A percentile compares a stretch with the other conserved stretches of the same genome.
phyloP scores from a whole-genome alignment of 2,888 invertebrate species.

The Macrophya alboannulata region DNA sequence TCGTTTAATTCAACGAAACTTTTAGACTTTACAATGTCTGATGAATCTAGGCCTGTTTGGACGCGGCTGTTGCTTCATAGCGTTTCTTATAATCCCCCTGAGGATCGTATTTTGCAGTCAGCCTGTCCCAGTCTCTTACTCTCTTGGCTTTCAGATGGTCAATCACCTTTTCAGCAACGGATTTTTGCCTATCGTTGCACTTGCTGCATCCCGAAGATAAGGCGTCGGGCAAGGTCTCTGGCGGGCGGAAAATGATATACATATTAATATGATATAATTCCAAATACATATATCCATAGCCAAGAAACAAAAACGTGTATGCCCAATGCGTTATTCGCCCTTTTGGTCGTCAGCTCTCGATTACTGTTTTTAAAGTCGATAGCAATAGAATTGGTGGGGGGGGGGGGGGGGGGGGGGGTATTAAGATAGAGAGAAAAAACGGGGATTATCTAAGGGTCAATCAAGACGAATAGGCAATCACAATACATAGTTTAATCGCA shows the following conservation, averaged over 20 bases:
- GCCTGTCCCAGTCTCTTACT: constrained; percentile 86
- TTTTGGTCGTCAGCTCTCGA: no score
- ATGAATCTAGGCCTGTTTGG: constrained; percentile 42
- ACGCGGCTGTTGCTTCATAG: constrained; percentile 74
- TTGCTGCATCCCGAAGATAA: constrained; percentile 85
- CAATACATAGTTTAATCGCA: background rate
- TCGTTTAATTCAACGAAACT: background rate
- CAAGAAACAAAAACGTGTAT: background rate
- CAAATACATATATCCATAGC: background rate
- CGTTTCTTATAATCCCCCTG: constrained; percentile 84
- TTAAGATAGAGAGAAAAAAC: background rate
- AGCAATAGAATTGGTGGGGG: background rate
- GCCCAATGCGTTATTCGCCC: no score
- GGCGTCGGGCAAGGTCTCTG: constrained; percentile 88
- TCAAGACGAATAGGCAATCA: background rate
- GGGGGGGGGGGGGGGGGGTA: background rate
- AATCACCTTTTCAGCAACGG: constrained; percentile 86
- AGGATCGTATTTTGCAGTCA: constrained; percentile 87
- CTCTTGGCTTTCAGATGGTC: constrained; percentile 84
- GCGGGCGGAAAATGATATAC: constrained; percentile 60
- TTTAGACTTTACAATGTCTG: background rate
- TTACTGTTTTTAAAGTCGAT: background rate
- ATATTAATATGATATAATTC: background rate
- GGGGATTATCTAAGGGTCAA: background rate
- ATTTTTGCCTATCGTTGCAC: constrained; percentile 86